A percentile compares a stretch with the other conserved stretches of the same genome.
Conservation (phyloP, 2,113 vertebrate species). For the Alces alces region DNA sequence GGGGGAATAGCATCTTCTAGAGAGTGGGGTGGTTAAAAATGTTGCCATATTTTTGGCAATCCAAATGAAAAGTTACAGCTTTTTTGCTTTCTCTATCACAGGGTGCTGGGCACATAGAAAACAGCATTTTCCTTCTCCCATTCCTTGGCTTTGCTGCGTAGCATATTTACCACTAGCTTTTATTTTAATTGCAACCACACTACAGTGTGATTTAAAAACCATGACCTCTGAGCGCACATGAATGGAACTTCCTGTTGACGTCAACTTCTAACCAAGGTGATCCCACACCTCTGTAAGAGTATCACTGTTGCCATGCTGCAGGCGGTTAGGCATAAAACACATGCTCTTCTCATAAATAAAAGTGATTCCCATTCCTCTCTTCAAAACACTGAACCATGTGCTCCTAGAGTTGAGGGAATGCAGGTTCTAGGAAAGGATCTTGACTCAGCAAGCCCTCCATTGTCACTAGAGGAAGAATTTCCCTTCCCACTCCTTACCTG, state of each 20-base stretch:
- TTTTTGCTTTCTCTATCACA: neutral
- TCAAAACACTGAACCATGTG: rapidly evolving
- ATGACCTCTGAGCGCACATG: neutral
- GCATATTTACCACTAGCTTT: neutral
- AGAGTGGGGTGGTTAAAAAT: neutral
- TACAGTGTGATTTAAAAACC: neutral
- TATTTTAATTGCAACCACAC: neutral
- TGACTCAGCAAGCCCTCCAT: neutral
- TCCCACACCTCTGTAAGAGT: neutral
- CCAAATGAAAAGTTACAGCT: neutral
- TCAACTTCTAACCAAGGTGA: neutral
- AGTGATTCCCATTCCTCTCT: neutral
- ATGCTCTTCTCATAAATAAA: neutral
- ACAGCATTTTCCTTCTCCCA: neutral
- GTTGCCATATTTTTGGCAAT: neutral
- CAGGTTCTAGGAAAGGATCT: neutral
- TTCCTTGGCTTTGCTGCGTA: neutral
- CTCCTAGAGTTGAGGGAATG: neutral
- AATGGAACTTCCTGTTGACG: neutral
- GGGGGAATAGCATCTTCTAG: neutral
- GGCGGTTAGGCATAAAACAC: no score
- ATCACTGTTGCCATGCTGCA: rapidly evolving
- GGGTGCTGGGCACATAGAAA: neutral
- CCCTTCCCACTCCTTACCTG: neutral
- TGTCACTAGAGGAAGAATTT: neutral